Evolutionary conservation across 2,113 vertebrate species (phyloP).

Genomic region (Paracanthobrama guichenoti): DNA sequence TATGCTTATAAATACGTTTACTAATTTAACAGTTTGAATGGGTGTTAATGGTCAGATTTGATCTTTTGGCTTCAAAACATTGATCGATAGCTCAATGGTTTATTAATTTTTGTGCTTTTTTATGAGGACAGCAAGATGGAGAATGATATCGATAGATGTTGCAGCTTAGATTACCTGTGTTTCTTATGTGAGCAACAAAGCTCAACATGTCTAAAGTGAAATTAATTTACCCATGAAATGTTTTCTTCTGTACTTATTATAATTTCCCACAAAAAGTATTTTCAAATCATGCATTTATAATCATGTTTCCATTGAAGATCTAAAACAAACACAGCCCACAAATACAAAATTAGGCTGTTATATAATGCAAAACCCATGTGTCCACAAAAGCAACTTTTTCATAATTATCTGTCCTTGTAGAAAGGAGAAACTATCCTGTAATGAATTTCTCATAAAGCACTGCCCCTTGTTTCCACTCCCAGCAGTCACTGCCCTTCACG

Average conservation of each 20-base stretch:
- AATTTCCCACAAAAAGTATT: not conserved
- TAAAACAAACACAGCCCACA: not conserved
- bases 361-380: constrained; percentile 9
- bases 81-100: not conserved
- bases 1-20: constrained; percentile 23
- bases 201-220: not conserved
- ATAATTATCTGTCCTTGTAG: not conserved
- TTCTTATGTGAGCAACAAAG: not conserved
- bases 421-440: constrained; percentile 9
- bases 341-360: not conserved
- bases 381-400: constrained; percentile 6
- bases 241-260: not conserved
- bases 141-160: not conserved
- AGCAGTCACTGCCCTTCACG: not conserved
- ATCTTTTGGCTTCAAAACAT: not conserved
- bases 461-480: not conserved
- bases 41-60: constrained; percentile 8
- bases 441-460: constrained; percentile 7
- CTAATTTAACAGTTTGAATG: constrained; percentile 25
- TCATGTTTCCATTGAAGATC: not conserved
- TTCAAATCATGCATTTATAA: constrained; percentile 1
- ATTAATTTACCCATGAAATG: not conserved
- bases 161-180: not conserved
- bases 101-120: not conserved
- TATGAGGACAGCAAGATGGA: not conserved